Conservation (phyloP, 2,797 vertebrate genomes). For the Luscinia megarhynchos region DNA sequence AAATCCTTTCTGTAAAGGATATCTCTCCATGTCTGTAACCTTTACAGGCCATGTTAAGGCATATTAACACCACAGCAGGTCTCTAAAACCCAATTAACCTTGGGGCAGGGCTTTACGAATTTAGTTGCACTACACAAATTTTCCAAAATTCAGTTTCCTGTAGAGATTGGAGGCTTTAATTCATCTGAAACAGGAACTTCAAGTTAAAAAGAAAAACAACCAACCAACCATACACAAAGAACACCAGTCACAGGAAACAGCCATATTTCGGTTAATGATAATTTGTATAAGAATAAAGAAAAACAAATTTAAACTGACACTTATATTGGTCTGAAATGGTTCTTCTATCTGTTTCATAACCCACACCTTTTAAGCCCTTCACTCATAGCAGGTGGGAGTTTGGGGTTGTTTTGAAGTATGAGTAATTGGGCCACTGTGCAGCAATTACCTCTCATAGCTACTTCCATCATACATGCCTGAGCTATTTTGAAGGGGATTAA, state of each 20-base stretch:
- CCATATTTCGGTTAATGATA: not conserved
- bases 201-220: not conserved
- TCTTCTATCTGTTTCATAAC: not conserved
- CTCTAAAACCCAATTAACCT: not conserved
- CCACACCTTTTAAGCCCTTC: not conserved
- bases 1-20: not conserved
- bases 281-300: not conserved
- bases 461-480: not conserved
- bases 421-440: slow-evolving; percentile 28
- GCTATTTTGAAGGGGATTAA: not conserved
- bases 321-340: not conserved
- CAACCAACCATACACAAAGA: not conserved
- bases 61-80: not conserved
- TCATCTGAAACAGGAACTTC: not conserved
- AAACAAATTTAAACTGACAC: not conserved
- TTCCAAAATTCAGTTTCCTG: not conserved
- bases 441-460: not conserved
- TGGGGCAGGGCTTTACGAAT: not conserved
- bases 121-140: not conserved
- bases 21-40: not conserved
- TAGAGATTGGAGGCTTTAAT: not conserved
- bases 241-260: not conserved
- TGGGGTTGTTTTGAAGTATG: slow-evolving; percentile 2
- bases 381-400: not conserved
- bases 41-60: not conserved